Evolutionary conservation across 2,797 vertebrate species (phyloP).

Genomic region (Moxostoma hubbsi): DNA sequence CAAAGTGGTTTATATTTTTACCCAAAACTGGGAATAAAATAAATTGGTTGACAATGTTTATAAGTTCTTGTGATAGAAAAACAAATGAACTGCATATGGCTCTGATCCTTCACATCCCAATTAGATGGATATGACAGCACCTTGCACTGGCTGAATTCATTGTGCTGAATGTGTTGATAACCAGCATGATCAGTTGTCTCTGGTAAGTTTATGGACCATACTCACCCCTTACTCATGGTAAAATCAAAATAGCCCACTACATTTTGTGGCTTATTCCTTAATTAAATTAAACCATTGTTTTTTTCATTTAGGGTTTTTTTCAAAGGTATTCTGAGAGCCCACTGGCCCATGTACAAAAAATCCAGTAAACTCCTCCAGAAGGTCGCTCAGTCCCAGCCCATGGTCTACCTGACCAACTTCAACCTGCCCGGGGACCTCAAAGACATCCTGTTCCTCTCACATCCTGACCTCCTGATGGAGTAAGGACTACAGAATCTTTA

Average conservation of each 20-base stretch:
- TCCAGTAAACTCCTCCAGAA: slow-evolving; percentile 62
- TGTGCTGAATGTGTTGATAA: slow-evolving; percentile 73
- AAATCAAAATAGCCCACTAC: no score
- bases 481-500: neutral
- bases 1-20: no score
- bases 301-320: slow-evolving; percentile 70
- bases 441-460: slow-evolving; percentile 63
- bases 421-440: slow-evolving; percentile 69
- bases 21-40: no score
- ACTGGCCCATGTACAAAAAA: slow-evolving; percentile 68
- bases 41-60: no score
- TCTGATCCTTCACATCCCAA: slow-evolving; percentile 46
- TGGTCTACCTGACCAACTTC: slow-evolving; percentile 73
- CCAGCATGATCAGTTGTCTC: slow-evolving; percentile 78
- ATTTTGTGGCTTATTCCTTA: no score
- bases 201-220: slow-evolving; percentile 68
- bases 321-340: slow-evolving; percentile 68
- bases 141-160: slow-evolving; percentile 73
- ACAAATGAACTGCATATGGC: neutral
- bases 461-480: slow-evolving; percentile 42
- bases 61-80: no score
- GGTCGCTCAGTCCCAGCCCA: slow-evolving; percentile 64
- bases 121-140: slow-evolving; percentile 72
- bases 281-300: no score
- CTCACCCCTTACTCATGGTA: no score